phyloP scores from a whole-genome alignment of 2,113 vertebrate species.

The Mola mola region DNA sequence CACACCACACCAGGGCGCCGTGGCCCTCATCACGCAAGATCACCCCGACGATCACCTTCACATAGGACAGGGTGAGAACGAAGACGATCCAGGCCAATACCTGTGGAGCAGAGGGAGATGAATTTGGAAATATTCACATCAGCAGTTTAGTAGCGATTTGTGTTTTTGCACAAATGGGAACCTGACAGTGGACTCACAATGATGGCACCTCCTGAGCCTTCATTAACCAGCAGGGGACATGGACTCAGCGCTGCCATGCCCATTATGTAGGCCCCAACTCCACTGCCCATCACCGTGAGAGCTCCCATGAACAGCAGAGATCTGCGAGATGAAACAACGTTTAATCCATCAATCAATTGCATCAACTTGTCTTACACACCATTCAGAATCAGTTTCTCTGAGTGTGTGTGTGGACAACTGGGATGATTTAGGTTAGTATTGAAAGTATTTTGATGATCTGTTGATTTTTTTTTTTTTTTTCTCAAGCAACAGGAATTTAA shows the following conservation, averaged over 20 bases:
- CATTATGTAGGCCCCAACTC: constrained; percentile 78
- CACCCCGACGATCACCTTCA: constrained; percentile 85
- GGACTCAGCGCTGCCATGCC: constrained; percentile 80
- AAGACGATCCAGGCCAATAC: constrained; percentile 83
- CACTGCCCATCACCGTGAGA: constrained; percentile 70
- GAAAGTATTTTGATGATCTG: too few species aligned
- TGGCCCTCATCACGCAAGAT: constrained; percentile 85
- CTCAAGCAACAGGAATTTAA: too few species aligned
- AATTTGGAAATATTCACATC: background rate
- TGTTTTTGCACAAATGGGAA: background rate
- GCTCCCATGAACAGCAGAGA: constrained; percentile 77
- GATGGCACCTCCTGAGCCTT: constrained; percentile 63
- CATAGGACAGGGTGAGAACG: constrained; percentile 82
- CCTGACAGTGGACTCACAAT: constrained; percentile 77
- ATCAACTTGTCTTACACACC: too few species aligned
- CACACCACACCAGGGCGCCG: constrained; percentile 87
- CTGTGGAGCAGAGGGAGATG: constrained; percentile 57
- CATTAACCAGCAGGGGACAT: constrained; percentile 76
- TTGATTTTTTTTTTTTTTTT: too few species aligned
- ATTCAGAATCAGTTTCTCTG: too few species aligned
- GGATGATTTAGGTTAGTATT: too few species aligned
- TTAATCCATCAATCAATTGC: too few species aligned
- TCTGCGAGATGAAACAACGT: constrained; percentile 56
- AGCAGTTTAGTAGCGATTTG: too few species aligned
- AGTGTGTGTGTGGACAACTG: too few species aligned